These are phyloP conservation scores for Stomatorhinus walkeri DNA, from an alignment of 2,797 vertebrate species.

Conservation along the genomic window DNA sequence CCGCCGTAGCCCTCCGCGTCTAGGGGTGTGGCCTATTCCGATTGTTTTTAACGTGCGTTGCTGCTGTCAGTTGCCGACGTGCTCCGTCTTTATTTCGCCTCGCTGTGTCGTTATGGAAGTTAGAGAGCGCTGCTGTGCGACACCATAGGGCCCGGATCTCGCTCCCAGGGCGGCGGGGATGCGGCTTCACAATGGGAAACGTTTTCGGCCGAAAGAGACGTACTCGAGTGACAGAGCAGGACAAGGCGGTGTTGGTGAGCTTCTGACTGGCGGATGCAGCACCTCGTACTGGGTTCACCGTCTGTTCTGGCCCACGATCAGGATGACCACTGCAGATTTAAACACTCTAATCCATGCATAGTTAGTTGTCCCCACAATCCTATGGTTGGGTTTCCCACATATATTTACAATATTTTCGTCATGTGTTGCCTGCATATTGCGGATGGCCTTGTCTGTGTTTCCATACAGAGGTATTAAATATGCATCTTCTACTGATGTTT, in stretches of 20 bases:
- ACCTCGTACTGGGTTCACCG: not conserved
- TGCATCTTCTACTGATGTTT: not conserved
- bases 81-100: not conserved
- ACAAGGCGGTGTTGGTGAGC: constrained; percentile 80
- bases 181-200: constrained; percentile 76
- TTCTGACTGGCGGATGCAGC: not conserved
- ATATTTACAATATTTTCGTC: not conserved
- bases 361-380: not conserved
- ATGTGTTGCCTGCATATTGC: not conserved
- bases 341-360: not conserved
- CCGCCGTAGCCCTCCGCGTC: constrained; percentile 9
- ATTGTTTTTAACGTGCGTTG: constrained; percentile 13
- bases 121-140: constrained; percentile 21
- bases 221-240: constrained; percentile 83
- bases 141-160: constrained; percentile 11
- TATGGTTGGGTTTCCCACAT: not conserved
- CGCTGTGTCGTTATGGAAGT: constrained; percentile 28
- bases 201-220: constrained; percentile 78
- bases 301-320: not conserved
- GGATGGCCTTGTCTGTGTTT: not conserved
- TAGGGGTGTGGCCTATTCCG: constrained; percentile 41
- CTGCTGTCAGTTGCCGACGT: not conserved
- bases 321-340: not conserved
- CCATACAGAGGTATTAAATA: not conserved
- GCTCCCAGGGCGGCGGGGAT: constrained; percentile 45